Conservation (phyloP, 2,797 vertebrate species). For the Thaleichthys pacificus region DNA sequence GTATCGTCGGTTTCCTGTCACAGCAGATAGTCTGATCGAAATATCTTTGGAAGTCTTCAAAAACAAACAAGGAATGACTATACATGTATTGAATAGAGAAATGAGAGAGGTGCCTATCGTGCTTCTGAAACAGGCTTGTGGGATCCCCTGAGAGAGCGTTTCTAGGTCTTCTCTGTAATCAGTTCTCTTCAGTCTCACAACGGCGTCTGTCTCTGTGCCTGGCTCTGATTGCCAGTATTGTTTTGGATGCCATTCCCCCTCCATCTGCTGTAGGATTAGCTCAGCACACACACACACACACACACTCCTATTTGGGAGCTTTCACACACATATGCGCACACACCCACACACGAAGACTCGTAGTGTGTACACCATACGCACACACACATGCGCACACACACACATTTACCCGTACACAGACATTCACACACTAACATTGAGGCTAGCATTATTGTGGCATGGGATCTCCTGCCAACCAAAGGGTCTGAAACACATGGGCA, state of each 20-base stretch:
- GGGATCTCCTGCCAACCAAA: background rate
- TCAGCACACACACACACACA: slow-evolving; percentile 18
- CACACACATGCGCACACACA: slow-evolving; percentile 7
- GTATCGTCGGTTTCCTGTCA: background rate
- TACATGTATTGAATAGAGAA: background rate
- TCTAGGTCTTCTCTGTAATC: slow-evolving; percentile 20
- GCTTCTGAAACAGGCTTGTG: background rate
- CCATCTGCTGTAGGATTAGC: slow-evolving; percentile 71
- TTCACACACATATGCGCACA: slow-evolving; percentile 15
- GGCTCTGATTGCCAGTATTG: slow-evolving; percentile 57
- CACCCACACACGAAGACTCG: slow-evolving; percentile 8
- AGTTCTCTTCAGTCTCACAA: slow-evolving; percentile 43
- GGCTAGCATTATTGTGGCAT: background rate
- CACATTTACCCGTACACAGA: background rate
- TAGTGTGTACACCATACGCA: background rate
- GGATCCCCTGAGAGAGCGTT: background rate
- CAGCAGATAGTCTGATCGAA: background rate
- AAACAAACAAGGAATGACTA: background rate
- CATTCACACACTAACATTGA: background rate
- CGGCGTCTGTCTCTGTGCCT: slow-evolving; percentile 2
- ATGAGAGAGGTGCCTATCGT: background rate
- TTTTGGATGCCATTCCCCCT: slow-evolving; percentile 62
- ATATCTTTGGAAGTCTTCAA: background rate
- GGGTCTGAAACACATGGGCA: background rate
- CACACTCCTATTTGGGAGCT: background rate